Base-by-base conservation (phyloP, 2,113 vertebrate genomes). In the Morphnarchus princeps region DNA sequence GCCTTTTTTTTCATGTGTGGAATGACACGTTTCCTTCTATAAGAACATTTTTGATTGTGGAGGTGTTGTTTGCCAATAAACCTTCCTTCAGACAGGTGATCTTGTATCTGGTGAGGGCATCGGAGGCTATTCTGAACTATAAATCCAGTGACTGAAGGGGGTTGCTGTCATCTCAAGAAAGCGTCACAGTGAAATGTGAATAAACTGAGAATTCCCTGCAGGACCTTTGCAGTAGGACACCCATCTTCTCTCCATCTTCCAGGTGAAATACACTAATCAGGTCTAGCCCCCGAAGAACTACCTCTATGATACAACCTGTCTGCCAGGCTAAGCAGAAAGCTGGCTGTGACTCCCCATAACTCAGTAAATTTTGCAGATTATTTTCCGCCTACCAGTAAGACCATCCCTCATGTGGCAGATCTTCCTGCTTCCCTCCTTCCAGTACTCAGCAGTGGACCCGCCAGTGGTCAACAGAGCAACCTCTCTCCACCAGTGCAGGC, bases 401-500 rank as follows among this genome's bases (percentile, higher is more conserved):
- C 2, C 34, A 70, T 52, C 29, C 25, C 7, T 58, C 1, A 1
- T 38, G 4, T 32, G 2, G 0, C 13, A 63, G 22, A 32, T 40
- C 36, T 42, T 80, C 42, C n/a, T 29, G 4, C 15, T 66, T 66
- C 29, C 22, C 4, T 50, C 74, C 6, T 42, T 43, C 36, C 6
- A 6, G 9, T 14, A 26, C 19, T 54, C 32, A 34, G 20, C 29
- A 16, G 9, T 18, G 28, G 16, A 25, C 5, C 6, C 20, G 43
- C 12, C 0, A 16, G 12, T 3, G 61, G 9, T 8, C 29, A 28
- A 2, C 2, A 0, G 31, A 19, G 11, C n/a, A 71, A 16, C 10
- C 12, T 40, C 7, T 14, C n/a, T 42, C 43, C 45, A 47, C 16
- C 26, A 38, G 7, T 7, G 7, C 2, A 3, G 5, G 5, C 10